Base-by-base conservation (phyloP, 30 jellyfish, hydroid and myxozoan genomes). In the Rhopilema esculentum region DNA sequence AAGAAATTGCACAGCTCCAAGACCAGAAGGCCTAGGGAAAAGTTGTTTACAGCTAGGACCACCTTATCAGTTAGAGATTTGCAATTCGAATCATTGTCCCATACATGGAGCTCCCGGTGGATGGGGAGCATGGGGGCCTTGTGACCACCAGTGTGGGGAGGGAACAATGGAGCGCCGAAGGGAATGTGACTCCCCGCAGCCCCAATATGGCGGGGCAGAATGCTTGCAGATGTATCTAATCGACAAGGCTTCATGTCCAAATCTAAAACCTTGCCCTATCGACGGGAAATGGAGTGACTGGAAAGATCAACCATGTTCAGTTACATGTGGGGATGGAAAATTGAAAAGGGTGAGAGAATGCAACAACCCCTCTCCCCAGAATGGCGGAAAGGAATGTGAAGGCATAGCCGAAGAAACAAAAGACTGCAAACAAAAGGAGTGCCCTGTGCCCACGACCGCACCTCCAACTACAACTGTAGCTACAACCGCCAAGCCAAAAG, bases 381-480 rank as follows among this genome's bases (percentile, higher is more conserved):
- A 75, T 26, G 94, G 94, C 9, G 94, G 94, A 21, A 85, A 85
- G 24, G 23, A 57, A 15, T 85, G 94, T 64, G 88, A 75, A 20
- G 94, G 94, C 23, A 26, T 69, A 19, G 49, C 74, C 1, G 88
- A 85, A 27, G 94, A 73, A 65, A 49, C 61, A 20, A 65, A 57
- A 16, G 88, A 74, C 1, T 85, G 94, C 62, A 24, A 16, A 1
- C 21, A 20, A 15, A 74, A 73, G 51, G 88, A 63, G 64, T 85
- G 94, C 22, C 90, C 90, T 7, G 78, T 78, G 15, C 69, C 77
- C 23, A 40, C 88, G 2, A 53, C 88, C 0, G 66, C 77, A 25
- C 72, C 52, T 17, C 28, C 86, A 7, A 49, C 53, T 12, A 50
- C 72, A 0, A 28, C 40, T 7, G 84, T n/a, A 17, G n/a, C n/a